Evolutionary conservation across 2,113 vertebrate species (phyloP).

Genomic region (Oncorhynchus tshawytscha): DNA sequence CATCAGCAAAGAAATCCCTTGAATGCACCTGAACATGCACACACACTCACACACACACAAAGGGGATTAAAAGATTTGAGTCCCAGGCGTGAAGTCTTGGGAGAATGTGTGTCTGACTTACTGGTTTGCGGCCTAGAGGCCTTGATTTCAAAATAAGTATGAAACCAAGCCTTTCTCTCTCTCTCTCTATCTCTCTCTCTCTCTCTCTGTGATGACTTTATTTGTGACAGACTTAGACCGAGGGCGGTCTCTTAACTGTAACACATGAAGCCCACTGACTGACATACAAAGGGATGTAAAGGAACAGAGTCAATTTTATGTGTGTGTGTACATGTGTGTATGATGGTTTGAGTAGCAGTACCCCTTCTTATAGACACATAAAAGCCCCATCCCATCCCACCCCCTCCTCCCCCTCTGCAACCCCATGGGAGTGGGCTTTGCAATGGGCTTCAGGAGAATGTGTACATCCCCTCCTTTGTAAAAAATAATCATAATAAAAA

Average conservation of each 20-base stretch:
- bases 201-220: constrained; percentile 38
- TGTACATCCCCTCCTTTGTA: constrained; percentile 70
- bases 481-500: constrained; percentile 36
- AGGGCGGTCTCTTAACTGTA: neutral
- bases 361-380: constrained; percentile 53
- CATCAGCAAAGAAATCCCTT: neutral
- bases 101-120: constrained; percentile 39
- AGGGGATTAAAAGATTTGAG: constrained; percentile 60
- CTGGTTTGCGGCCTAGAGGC: constrained; percentile 34
- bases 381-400: constrained; percentile 51
- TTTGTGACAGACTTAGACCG: constrained; percentile 8
- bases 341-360: neutral
- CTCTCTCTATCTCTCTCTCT: constrained; percentile 1
- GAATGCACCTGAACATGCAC: neutral
- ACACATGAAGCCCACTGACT: neutral
- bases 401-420: constrained; percentile 43
- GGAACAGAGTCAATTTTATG: constrained; percentile 3
- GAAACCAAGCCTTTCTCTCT: constrained; percentile 20
- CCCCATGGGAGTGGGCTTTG: constrained; percentile 64
- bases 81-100: constrained; percentile 45
- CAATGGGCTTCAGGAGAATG: constrained; percentile 60
- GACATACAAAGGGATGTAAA: neutral
- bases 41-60: constrained; percentile 18
- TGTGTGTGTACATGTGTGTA: constrained; percentile 12
- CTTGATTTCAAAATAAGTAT: constrained; percentile 34